A percentile compares a stretch with the other conserved stretches of the same genome.
phyloP scores from a whole-genome alignment of 2,888 invertebrate genomes.

The Habrosyne pyritoides region DNA sequence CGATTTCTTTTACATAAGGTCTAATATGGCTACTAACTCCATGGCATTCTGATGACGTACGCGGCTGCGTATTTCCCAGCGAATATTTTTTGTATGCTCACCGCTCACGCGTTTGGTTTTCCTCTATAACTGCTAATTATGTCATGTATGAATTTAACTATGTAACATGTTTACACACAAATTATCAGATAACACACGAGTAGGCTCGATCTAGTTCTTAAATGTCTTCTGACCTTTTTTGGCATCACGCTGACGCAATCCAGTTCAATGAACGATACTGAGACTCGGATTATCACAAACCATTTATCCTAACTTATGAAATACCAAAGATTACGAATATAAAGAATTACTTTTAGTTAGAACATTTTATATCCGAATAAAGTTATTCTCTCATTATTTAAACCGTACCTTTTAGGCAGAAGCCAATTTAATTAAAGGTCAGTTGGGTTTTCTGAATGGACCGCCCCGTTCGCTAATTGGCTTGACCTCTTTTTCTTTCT shows the following conservation, averaged over 20 bases:
- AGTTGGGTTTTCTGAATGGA: neutral
- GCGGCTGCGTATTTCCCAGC: neutral
- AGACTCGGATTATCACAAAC: conserved; percentile 5
- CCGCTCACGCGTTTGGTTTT: neutral
- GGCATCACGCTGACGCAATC: conserved; percentile 28
- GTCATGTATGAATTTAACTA: conserved; percentile 5
- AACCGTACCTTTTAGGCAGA: neutral
- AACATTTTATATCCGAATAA: neutral
- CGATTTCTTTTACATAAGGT: neutral
- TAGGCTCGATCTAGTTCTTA: conserved; percentile 24
- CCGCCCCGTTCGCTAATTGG: conserved; percentile 1
- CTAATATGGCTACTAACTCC: neutral
- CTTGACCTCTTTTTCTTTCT: conserved; percentile 1
- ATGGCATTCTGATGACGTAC: neutral
- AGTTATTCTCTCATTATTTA: neutral
- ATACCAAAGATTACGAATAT: neutral
- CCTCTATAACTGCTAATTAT: conserved; percentile 14
- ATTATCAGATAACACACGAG: conserved; percentile 10
- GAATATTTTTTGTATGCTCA: neutral
- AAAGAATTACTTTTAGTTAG: neutral
- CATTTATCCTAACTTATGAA: neutral
- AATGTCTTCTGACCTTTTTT: conserved; percentile 27
- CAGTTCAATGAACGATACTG: conserved; percentile 34
- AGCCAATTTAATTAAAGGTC: conserved; percentile 9
- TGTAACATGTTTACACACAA: conserved; percentile 24